These are phyloP conservation scores for Agrilus biguttatus DNA, from an alignment of 2,888 invertebrate species.

Conservation along the genomic window DNA sequence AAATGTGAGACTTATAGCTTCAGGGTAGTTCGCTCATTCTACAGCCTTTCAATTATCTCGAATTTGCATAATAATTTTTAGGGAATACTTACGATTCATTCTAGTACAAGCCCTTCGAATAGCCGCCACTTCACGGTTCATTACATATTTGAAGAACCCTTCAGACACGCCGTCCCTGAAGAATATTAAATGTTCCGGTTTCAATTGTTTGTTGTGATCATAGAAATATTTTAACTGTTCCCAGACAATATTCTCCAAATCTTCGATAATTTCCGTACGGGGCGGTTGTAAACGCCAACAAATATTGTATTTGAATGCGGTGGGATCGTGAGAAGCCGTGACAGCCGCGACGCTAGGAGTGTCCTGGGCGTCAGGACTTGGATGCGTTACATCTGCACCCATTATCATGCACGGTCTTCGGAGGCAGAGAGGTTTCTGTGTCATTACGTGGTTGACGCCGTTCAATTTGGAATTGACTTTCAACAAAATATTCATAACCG, in stretches of 20 bases:
- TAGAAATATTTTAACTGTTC: slow-evolving; percentile 50
- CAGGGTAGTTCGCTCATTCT: no score
- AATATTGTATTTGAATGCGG: slow-evolving; percentile 58
- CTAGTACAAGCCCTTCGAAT: slow-evolving; percentile 56
- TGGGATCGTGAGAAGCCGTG: slow-evolving; percentile 55
- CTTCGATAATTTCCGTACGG: slow-evolving; percentile 57
- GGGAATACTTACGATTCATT: slow-evolving; percentile 20
- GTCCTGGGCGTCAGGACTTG: slow-evolving; percentile 58
- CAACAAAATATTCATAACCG: slow-evolving; percentile 55
- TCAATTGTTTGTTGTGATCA: slow-evolving; percentile 25
- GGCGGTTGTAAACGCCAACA: slow-evolving; percentile 64
- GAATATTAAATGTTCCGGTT: slow-evolving; percentile 55
- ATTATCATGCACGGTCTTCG: slow-evolving; percentile 38
- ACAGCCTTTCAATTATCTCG: no score
- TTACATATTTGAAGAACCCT: slow-evolving; percentile 63
- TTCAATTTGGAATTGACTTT: slow-evolving; percentile 75
- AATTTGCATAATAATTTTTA: not conserved
- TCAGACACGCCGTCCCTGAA: slow-evolving; percentile 82
- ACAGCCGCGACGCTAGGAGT: slow-evolving; percentile 58
- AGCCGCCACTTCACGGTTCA: slow-evolving; percentile 47
- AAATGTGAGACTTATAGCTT: no score
- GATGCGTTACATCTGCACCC: slow-evolving; percentile 90
- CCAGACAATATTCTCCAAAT: slow-evolving; percentile 40
- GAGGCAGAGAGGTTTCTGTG: slow-evolving; percentile 34
- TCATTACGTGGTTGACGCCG: slow-evolving; percentile 56